Evolutionary conservation across 2,797 vertebrate species (phyloP).

Genomic region (Poecilia wingei): DNA sequence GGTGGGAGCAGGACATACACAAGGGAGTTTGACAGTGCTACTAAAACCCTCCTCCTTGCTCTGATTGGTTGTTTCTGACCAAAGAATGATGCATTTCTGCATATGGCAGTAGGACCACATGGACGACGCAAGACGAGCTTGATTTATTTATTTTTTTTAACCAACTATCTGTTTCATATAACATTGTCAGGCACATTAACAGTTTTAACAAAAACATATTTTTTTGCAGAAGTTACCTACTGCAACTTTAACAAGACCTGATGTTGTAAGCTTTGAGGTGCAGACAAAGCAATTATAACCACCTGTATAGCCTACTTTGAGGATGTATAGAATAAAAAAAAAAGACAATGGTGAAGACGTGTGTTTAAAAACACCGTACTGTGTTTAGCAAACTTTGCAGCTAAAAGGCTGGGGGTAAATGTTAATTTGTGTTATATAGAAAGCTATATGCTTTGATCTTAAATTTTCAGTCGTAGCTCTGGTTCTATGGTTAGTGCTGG

Average conservation of each 20-base stretch:
- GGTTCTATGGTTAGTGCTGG: background rate
- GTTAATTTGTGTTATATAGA: background rate
- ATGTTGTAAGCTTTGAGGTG: background rate
- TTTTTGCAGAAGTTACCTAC: no score
- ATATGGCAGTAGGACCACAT: no score
- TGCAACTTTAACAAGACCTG: background rate
- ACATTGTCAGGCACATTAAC: no score
- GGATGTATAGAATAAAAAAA: background rate
- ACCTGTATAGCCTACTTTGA: background rate
- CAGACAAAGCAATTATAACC: background rate
- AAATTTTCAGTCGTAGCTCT: background rate
- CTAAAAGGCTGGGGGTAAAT: background rate
- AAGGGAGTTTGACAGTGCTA: no score
- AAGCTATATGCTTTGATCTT: background rate
- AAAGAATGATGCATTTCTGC: no score
- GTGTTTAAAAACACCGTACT: background rate
- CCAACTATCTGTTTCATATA: no score
- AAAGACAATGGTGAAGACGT: background rate
- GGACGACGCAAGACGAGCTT: no score
- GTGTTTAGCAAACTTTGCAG: background rate
- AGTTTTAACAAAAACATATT: no score
- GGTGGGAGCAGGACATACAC: no score
- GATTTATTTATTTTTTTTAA: no score
- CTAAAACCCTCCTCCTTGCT: no score
- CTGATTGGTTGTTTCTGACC: no score